Evolutionary conservation across 1,140 invertebrate genomes (phyloP).

Genomic region (Ditylenchus dipsaci): DNA sequence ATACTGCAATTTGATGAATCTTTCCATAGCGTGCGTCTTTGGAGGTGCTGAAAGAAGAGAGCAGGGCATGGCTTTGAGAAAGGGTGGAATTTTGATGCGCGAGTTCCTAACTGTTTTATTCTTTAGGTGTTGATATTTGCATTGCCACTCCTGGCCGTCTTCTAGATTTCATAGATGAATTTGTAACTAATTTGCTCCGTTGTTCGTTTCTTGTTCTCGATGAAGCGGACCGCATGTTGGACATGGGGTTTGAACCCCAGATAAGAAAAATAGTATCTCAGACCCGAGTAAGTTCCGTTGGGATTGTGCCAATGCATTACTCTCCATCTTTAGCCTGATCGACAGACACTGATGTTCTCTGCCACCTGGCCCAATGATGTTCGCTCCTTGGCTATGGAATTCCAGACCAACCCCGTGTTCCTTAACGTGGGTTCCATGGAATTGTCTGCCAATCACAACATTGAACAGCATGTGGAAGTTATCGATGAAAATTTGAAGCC

Average conservation of each 20-base stretch:
- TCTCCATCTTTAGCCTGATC: constrained; percentile 66
- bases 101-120: background rate
- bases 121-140: constrained; percentile 90
- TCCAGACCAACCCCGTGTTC: constrained; percentile 81
- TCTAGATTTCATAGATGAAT: constrained; percentile 87
- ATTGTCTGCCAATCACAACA: constrained; percentile 91
- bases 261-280: constrained; percentile 94
- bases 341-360: constrained; percentile 95
- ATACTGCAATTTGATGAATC: constrained; percentile 77
- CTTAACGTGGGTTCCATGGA: constrained; percentile 88
- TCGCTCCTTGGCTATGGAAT: constrained; percentile 82
- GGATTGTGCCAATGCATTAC: constrained; percentile 10
- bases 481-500: constrained; percentile 49
- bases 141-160: constrained; percentile 89
- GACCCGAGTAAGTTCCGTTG: constrained; percentile 67
- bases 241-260: constrained; percentile 98
- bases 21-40: constrained; percentile 86
- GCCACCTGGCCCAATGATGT: constrained; percentile 98
- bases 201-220: constrained; percentile 92
- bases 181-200: constrained; percentile 77
- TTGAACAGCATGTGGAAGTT: constrained; percentile 63
- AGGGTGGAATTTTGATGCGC: constrained; percentile 54
- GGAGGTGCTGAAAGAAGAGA: constrained; percentile 66
- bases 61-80: constrained; percentile 76
- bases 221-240: constrained; percentile 97